Evolutionary conservation across 1,140 invertebrate species (phyloP).

Genomic region (Coenobita brevimanus): DNA sequence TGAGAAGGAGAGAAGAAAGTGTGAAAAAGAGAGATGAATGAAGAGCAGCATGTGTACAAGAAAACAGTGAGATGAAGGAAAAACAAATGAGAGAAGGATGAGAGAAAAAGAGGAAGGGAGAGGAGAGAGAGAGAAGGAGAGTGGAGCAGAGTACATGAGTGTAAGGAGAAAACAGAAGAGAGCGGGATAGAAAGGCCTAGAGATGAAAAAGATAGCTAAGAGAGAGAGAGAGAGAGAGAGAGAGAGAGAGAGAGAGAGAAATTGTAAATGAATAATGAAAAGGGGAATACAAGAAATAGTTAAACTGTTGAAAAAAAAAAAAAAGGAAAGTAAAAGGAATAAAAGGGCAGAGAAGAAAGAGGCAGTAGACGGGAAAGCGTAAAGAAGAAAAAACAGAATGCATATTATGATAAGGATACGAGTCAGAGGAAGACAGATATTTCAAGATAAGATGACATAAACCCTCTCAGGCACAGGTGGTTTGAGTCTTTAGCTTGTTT

Average conservation of each 20-base stretch:
- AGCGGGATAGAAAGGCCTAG: background rate
- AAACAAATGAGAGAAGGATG: background rate
- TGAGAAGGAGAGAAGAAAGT: background rate
- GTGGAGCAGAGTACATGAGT: background rate
- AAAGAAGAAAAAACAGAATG: background rate
- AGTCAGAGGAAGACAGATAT: too few relatives aligned
- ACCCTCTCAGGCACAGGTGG: too few relatives aligned
- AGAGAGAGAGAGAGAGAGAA: background rate
- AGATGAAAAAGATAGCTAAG: background rate
- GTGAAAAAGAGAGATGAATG: background rate
- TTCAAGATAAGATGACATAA: too few relatives aligned
- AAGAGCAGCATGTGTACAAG: background rate
- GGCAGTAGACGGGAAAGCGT: background rate
- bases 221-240: background rate
- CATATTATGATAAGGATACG: too few relatives aligned
- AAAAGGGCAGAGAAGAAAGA: background rate
- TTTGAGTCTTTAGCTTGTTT: too few relatives aligned
- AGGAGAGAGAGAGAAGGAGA: background rate
- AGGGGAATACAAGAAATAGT: background rate
- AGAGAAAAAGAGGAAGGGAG: background rate
- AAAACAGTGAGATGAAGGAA: too few relatives aligned
- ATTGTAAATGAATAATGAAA: background rate
- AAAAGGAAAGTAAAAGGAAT: background rate
- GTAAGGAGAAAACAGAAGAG: background rate
- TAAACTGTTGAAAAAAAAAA: background rate